Evolutionary conservation across 2,888 invertebrate species (phyloP), one percentile per base, ranked within the genome.

Genomic region (Mechanitis messenoides): DNA sequence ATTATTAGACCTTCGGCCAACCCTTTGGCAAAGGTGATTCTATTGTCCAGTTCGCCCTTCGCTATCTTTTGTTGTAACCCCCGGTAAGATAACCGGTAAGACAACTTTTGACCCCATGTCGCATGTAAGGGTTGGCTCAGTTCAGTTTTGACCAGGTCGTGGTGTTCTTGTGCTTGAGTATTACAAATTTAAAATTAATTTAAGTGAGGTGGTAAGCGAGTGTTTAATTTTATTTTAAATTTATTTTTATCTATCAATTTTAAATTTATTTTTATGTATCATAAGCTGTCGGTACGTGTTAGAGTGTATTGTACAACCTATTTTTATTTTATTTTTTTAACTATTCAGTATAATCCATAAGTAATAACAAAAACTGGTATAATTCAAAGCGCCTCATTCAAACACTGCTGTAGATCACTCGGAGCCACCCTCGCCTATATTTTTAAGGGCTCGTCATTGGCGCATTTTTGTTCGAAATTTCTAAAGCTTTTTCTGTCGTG

Each of bases 11-110:
- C 53, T 31, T 60, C 60, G 61, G 58, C 67, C 59, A 62, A 67
- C 69, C 71, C 75, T 71, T 72, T 73, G 72, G 74, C 76, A 69
- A 74, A 79, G 75, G 74, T 74, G 74, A 79, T 76, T 81, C 85
- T 76, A 80, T 88, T 87, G 89, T 87, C 88, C 89, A 85, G 83
- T 84, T 78, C 80, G 85, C 88, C 88, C 88, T 84, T 80, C 71
- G 65, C 69, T 72, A 73, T 74, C 81, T 80, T 81, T 86, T 83
- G 84, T 83, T 68, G 70, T 63, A 68, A 74, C 69, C 85, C 35
- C 83, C 70, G 69, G 75, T 72, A 87, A 89, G 89, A 89, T 84
- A 90, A 90, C 90, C 83, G 87, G 90, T 88, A 89, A 90, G 90
- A 90, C 90, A 86, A 78, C 82, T 87, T 87, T 85, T 87, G 85